Evolutionary conservation across 2,113 vertebrate species (phyloP), one percentile per base, ranked within the genome.

Genomic region (Zapus hudsonius): DNA sequence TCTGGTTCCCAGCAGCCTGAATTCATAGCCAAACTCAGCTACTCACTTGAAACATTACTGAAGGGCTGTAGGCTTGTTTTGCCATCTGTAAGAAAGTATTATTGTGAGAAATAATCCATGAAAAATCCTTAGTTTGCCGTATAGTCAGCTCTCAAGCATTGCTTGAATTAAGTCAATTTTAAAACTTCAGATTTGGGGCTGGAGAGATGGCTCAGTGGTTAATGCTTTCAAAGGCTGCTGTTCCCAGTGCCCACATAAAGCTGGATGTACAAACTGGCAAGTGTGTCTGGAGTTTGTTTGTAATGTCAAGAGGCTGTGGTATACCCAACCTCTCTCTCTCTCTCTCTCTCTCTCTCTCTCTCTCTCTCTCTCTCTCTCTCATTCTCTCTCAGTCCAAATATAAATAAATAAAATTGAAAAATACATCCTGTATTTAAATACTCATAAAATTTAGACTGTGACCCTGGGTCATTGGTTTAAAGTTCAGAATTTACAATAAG

Each of bases 121-220:
- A 25, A 36, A 55, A 78, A 80, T 36, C 15, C 33, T 81, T 82
- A 59, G 16, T 8, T 66, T 92, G 16, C 29, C 31, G 0, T 63
- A 25, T 13, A 57, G 23, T 36, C 70, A 80, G 55, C 8, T 55
- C 67, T 86, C 47, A 70, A 69, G 9, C 42, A 38, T 52, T 40
- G 52, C 59, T 91, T 87, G 66, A 86, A 82, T 84, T 40, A 69
- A 90, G 38, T 88, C 36, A 38, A 66, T 80, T 22, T 75, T 29
- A 80, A 16, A 74, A 78, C 36, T 80, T 87, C 73, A 36, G 47
- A 72, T 91, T 74, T 78, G 52, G 52, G 52, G 52, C 52, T 52
- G 16, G 12, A 15, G 52, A 52, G 52, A 52, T 52, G 7, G 52
- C 52, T 52, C 52, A 52, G 52, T 52, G 52, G 52, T 52, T 52